Evolutionary conservation across 2,797 vertebrate genomes (phyloP), one percentile per base, ranked within the genome.

Genomic region (Myotis planiceps): DNA sequence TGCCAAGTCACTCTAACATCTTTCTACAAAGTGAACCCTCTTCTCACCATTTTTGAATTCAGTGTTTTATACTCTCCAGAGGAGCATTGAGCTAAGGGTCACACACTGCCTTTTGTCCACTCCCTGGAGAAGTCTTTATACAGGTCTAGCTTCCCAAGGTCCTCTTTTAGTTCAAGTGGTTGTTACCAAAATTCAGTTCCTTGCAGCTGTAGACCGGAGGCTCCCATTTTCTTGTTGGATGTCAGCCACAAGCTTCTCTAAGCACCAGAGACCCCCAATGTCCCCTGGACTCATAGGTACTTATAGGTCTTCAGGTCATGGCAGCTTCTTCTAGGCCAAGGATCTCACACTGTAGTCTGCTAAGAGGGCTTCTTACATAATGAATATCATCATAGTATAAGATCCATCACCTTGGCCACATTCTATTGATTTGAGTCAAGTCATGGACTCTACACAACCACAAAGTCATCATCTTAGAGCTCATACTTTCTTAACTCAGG

Each of bases 301-400:
- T 72, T 29, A 6, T 0, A 21, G n/a, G 10, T 55, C n/a, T 8
- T 42, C 39, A 29, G 12, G 14, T 27, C 37, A 6, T 6, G 29
- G 9, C 0, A 2, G 5, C 8, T 37, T 37, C 37, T 42, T 72
- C 68, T 69, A 37, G 42, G 27, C 23, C 13, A 9, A 25, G 37
- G 7, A 3, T 19, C 4, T 47, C 42, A 63, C 1, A 9, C 25
- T 47, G 25, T 6, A 0, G 32, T 39, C 25, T 42, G 27, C 34
- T 39, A 9, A 27, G n/a, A 88, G 4, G 25, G 6, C 45, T 55
- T 75, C 60, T 25, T 29, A 19, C 14, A 13, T 34, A 37, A 16
- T 25, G 10, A 42, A 69, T 25, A 0, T 8, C 5, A 25, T 49
- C 23, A 15, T 1, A 6, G 6, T 2, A 5, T 0, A 4, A 2